Evolutionary conservation across 1,140 invertebrate species (phyloP), one percentile per base, ranked within the genome.

Genomic region (Choristoneura fumiferana): DNA sequence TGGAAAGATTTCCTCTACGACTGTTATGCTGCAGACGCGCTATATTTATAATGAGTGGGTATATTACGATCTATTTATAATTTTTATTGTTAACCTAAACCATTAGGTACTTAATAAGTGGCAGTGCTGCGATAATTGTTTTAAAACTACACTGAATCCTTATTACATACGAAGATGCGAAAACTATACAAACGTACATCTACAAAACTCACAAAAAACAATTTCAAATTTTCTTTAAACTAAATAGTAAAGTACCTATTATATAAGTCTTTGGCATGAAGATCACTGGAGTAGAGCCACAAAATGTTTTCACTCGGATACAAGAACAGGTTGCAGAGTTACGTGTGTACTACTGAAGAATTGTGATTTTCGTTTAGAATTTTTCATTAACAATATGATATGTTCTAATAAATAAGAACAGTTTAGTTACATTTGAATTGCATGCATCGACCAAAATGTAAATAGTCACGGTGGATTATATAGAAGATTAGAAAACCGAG

Each of bases 51-150:
- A 49, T 49, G 4, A 33, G 43, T 29, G 43, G 12, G 43, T 49
- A 22, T 12, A 45, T 15, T 49, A 49, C 43, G n/a, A 49, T 29
- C 43, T 49, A 49, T 49, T 49, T 29, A 29, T 29, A 29, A 6
- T 29, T 29, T 12, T 49, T 17, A 45, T 45, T n/a, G 14, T 9
- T 49, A 29, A 49, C 43, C 43, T 49, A 49, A 49, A 49, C 29
- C 29, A 78, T 57, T 63, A 63, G 65, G 69, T 67, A 76, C 34
- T 73, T 70, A 79, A 62, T 74, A 78, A 69, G 78, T 84, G 83
- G 83, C 83, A 86, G 83, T 86, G 83, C 76, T 83, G 69, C 73
- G 68, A 67, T 69, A 80, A 80, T 66, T 78, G 65, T 78, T 68
- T 63, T 29, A 49, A 38, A 58, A 18, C 57, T 76, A 67, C 54